Percentiles rank a stretch among this genome's conserved stretches.
These are phyloP conservation scores for Dicrostonyx torquatus DNA, from an alignment of 2,797 vertebrate species.

Conservation along the genomic window DNA sequence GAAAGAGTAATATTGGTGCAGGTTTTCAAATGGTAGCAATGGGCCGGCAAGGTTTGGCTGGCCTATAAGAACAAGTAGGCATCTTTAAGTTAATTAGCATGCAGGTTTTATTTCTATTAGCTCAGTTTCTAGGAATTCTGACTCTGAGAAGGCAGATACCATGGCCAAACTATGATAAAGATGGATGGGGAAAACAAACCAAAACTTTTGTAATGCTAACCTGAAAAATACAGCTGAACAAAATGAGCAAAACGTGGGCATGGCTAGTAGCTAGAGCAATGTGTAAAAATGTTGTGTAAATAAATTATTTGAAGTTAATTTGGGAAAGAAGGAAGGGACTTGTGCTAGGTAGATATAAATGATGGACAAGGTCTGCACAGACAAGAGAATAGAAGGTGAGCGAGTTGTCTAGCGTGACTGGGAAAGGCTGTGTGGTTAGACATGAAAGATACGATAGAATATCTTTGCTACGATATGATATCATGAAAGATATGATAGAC, in stretches of 20 bases:
- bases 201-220: not conserved
- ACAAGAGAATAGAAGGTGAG: not conserved
- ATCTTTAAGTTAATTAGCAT: conserved; percentile 41
- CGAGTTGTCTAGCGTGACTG: not conserved
- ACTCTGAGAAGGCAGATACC: conserved; percentile 12
- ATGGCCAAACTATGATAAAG: not conserved
- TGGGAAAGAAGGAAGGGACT: not conserved
- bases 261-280: not conserved
- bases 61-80: not conserved
- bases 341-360: conserved; percentile 15
- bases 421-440: not conserved
- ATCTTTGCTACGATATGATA: too few relatives aligned
- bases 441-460: not conserved
- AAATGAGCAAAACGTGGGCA: not conserved
- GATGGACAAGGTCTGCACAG: not conserved
- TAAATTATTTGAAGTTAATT: not conserved
- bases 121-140: conserved; percentile 24
- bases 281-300: not conserved
- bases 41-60: not conserved
- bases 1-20: not conserved
- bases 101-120: conserved; percentile 8
- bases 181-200: not conserved
- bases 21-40: not conserved
- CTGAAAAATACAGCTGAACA: conserved; percentile 10
- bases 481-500: not conserved